Evolutionary conservation across 2,888 invertebrate species (phyloP), one percentile per base, ranked within the genome.

Genomic region (Andrena fulva): DNA sequence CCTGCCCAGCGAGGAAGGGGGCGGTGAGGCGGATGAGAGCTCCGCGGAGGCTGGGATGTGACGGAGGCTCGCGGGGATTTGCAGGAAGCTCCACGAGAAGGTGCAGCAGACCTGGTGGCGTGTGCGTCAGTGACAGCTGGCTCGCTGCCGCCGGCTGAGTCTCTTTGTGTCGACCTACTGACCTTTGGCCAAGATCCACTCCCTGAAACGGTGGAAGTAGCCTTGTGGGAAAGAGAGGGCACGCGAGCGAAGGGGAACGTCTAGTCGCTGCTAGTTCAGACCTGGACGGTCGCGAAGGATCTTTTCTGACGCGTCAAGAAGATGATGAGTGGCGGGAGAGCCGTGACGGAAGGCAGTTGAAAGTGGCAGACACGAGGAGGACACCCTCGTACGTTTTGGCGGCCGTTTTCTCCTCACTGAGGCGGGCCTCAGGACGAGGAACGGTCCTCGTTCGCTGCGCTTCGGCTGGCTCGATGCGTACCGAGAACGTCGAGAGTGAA

Each of bases 31-130:
- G 63, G 94, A 93, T 64, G 94, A 92, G n/a, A 91, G 89, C 66
- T 90, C 92, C 56, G 91, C 92, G 24, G 94, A 94, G 64, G 92
- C 95, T 95, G 97, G 97, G 94, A 98, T 98, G 97, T 98, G 97
- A 98, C 97, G 97, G 97, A 97, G 97, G 97, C 96, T 97, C 95
- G 96, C 97, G 95, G 97, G 97, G 95, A 96, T 97, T 95, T 98
- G 97, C 95, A 97, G 97, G 95, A 97, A 97, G 96, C 96, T 98
- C 95, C 96, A 97, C 95, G 97, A 97, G 95, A 97, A 97, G 95
- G 96, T 97, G 95, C 97, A 97, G 95, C 97, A 93, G 90, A 91
- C 96, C 95, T 97, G 97, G 97, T 97, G 97, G 97, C 96, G 97
- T 95, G 96, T 97, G 95, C 97, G 97, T 96, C 97, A 97, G 93